phyloP scores from a whole-genome alignment of 2,113 vertebrate genomes.

The Pluvianellus socialis region DNA sequence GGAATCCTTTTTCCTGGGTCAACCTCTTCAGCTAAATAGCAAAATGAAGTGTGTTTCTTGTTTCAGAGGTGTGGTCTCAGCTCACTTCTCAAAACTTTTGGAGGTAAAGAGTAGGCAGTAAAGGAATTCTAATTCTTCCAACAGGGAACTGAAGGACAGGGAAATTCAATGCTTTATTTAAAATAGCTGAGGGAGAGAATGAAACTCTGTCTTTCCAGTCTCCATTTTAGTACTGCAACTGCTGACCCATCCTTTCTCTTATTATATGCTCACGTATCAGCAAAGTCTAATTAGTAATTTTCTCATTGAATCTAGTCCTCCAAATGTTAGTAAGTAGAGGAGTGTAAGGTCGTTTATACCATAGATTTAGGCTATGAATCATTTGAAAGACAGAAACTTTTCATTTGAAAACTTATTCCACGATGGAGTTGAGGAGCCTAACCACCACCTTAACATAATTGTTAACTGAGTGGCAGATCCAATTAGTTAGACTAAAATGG shows the following conservation, averaged over 20 bases:
- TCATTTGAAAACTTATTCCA: not conserved
- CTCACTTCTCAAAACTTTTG: not conserved
- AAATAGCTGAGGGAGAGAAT: not conserved
- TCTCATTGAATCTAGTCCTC: not conserved
- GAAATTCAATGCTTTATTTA: not conserved
- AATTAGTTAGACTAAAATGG: not conserved
- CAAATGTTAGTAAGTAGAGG: not conserved
- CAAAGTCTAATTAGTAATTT: not conserved
- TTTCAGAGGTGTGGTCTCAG: not conserved
- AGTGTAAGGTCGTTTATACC: not conserved
- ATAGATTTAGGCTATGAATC: not conserved
- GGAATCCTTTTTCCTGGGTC: not conserved
- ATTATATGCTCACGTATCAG: not conserved
- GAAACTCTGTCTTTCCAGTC: not conserved
- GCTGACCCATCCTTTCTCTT: not conserved
- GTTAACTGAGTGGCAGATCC: not conserved
- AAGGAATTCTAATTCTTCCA: not conserved
- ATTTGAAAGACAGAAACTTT: not conserved
- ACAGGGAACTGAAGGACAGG: not conserved
- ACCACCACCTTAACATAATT: not conserved
- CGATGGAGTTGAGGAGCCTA: not conserved
- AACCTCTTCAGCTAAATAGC: not conserved
- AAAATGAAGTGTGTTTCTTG: not conserved
- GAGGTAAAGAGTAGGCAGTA: not conserved
- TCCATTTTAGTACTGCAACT: not conserved